A percentile compares a stretch with the other conserved stretches of the same genome.
Conservation (phyloP, 2,797 vertebrate genomes). For the Nannoperca obscura region DNA sequence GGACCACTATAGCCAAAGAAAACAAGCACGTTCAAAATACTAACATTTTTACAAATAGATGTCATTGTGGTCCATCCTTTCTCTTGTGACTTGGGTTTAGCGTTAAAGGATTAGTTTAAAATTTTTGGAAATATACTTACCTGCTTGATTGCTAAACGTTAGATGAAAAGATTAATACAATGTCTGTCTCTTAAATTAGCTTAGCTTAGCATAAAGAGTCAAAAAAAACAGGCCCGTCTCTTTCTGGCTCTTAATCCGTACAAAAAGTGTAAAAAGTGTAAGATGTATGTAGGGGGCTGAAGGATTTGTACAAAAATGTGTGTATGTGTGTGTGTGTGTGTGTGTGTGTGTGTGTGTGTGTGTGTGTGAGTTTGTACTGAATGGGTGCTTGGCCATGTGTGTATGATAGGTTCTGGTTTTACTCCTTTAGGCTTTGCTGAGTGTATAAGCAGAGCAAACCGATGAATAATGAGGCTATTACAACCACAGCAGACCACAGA, state of each 20-base stretch:
- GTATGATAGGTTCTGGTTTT: conserved; percentile 62
- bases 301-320: conserved; percentile 27
- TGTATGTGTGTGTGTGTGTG: not conserved
- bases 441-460: conserved; percentile 65
- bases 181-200: not conserved
- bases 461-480: conserved; percentile 83
- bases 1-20: no score
- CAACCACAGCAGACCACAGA: conserved; percentile 69
- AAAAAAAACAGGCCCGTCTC: not conserved
- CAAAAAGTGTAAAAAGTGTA: no score
- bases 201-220: not conserved
- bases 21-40: not conserved
- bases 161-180: not conserved
- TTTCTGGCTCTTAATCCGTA: no score
- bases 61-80: not conserved
- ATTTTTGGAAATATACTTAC: not conserved
- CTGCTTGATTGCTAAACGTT: not conserved
- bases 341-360: conserved; percentile 3
- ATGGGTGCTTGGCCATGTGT: conserved; percentile 37
- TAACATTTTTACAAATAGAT: not conserved
- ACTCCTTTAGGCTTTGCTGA: conserved; percentile 64
- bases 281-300: not conserved
- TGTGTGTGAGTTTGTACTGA: conserved; percentile 13
- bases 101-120: not conserved
- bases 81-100: conserved; percentile 2